Percentiles rank a stretch among this genome's conserved stretches.
Conservation (phyloP, 2,888 invertebrate genomes). For the Caenorhabditis angaria region DNA sequence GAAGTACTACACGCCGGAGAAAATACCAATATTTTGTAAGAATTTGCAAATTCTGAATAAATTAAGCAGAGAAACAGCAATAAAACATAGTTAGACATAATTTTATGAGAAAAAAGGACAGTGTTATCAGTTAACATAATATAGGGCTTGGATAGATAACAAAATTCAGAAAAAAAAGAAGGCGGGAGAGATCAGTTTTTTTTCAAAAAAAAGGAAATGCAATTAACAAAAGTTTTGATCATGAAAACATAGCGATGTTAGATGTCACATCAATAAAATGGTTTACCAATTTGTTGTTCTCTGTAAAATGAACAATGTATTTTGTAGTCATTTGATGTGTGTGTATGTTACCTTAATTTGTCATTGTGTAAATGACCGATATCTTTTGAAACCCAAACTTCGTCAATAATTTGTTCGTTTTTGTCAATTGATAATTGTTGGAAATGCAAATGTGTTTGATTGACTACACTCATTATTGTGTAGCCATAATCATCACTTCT, state of each 20-base stretch:
- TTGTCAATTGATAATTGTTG: slow-evolving; percentile 81
- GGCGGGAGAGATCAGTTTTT: background rate
- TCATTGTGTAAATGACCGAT: slow-evolving; percentile 20
- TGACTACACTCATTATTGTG: slow-evolving; percentile 82
- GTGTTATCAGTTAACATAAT: background rate
- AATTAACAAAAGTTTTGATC: too few species aligned
- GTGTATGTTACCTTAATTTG: slow-evolving; percentile 1
- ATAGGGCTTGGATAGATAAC: background rate
- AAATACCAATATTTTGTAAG: slow-evolving; percentile 49
- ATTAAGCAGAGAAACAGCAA: background rate
- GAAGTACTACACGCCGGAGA: slow-evolving; percentile 48
- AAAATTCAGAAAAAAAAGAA: background rate
- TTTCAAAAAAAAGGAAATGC: too few species aligned
- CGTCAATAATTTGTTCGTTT: slow-evolving; percentile 43
- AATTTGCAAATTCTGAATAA: background rate
- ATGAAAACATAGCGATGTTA: background rate
- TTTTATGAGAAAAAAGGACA: slow-evolving; percentile 7
- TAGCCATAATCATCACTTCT: slow-evolving; percentile 85
- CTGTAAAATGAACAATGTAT: background rate
- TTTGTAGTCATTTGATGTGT: background rate
- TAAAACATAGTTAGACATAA: background rate
- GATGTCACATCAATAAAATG: background rate
- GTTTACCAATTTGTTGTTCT: background rate
- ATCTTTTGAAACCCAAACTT: slow-evolving; percentile 38
- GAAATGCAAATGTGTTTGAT: slow-evolving; percentile 83